Conservation (phyloP, 2,113 vertebrate genomes). For the Marmota monax region DNA sequence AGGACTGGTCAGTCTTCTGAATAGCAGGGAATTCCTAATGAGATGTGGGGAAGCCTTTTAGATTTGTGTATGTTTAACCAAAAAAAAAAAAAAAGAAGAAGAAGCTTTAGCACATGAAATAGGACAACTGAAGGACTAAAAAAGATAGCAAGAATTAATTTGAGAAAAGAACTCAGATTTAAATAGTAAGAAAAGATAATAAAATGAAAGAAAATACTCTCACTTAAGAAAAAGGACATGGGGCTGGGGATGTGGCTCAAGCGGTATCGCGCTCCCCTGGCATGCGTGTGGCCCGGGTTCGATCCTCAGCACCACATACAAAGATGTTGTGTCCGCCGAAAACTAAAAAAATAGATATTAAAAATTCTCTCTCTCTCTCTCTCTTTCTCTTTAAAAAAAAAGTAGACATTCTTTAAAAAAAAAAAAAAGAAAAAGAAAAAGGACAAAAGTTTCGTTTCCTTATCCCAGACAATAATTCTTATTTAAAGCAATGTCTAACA, state of each 20-base stretch:
- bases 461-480: constrained; percentile 16
- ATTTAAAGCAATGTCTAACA: background rate
- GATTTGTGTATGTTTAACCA: background rate
- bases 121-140: background rate
- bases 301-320: too few species aligned
- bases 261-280: too few species aligned
- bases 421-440: background rate
- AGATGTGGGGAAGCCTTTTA: constrained; percentile 6
- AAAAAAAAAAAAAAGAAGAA: background rate
- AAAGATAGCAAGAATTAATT: constrained; percentile 15
- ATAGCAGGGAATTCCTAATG: background rate
- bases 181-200: background rate
- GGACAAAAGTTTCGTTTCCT: background rate
- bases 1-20: background rate
- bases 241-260: too few species aligned
- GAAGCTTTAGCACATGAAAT: background rate
- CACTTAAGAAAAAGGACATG: background rate
- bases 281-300: too few species aligned
- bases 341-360: too few species aligned
- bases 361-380: too few species aligned
- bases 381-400: too few species aligned
- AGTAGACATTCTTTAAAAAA: too few species aligned
- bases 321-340: too few species aligned
- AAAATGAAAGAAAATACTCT: constrained; percentile 7
- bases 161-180: constrained; percentile 13